phyloP scores from a whole-genome alignment of 2,888 invertebrate genomes.

The Dysmachus trigonus region DNA sequence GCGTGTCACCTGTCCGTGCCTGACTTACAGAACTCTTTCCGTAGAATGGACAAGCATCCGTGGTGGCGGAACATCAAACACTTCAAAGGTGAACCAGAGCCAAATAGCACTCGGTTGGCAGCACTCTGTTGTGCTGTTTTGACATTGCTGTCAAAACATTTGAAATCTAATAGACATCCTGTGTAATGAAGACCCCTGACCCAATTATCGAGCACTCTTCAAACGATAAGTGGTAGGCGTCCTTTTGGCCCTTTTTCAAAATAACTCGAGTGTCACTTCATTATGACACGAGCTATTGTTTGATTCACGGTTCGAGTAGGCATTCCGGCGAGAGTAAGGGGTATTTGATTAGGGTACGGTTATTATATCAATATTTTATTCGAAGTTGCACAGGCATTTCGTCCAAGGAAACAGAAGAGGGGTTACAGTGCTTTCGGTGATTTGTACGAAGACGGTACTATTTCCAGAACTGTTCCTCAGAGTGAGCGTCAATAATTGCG shows the following conservation, averaged over 20 bases:
- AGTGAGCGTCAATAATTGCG: not conserved
- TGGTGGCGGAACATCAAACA: slow-evolving; percentile 23
- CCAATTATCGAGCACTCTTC: slow-evolving; percentile 24
- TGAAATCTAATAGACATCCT: slow-evolving; percentile 1
- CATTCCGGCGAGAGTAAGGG: not conserved
- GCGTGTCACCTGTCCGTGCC: not conserved
- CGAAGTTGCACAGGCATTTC: not conserved
- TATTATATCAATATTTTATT: slow-evolving; percentile 1
- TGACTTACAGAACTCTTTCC: not conserved
- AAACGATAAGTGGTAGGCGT: not conserved
- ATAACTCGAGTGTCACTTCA: slow-evolving; percentile 32
- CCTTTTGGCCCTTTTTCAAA: slow-evolving; percentile 29
- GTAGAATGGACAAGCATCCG: not conserved
- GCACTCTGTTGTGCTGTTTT: slow-evolving; percentile 1
- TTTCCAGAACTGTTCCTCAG: not conserved
- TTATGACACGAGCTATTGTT: slow-evolving; percentile 16
- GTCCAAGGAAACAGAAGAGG: not conserved
- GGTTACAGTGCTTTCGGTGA: not conserved
- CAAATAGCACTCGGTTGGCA: slow-evolving; percentile 5
- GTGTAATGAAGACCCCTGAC: slow-evolving; percentile 5
- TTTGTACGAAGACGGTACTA: not conserved
- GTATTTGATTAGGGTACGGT: not conserved
- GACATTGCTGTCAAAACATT: slow-evolving; percentile 34
- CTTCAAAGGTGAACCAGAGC: not conserved
- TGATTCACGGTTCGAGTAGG: not conserved